These are phyloP conservation scores for Poeciliopsis turneri DNA, from an alignment of 2,797 vertebrate species.

Conservation along the genomic window DNA sequence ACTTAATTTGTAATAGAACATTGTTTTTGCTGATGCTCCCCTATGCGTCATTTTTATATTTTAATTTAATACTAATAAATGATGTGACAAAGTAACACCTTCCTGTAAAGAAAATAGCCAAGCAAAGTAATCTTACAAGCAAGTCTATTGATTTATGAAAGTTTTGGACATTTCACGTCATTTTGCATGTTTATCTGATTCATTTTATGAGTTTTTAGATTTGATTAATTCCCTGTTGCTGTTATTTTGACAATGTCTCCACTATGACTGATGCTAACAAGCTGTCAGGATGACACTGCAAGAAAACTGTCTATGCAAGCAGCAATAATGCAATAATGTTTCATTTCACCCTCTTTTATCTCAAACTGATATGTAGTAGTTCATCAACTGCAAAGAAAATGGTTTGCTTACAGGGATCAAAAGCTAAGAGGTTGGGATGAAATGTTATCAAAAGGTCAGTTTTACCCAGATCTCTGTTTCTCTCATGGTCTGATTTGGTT, in stretches of 20 bases:
- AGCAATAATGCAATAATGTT: background rate
- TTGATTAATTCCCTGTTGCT: background rate
- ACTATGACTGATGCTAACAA: background rate
- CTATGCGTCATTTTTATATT: background rate
- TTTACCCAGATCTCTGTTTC: background rate
- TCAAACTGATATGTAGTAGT: background rate
- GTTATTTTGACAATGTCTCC: background rate
- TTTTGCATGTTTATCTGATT: background rate
- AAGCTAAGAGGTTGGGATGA: background rate
- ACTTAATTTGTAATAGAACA: background rate
- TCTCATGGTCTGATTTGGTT: background rate
- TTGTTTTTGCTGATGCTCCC: background rate
- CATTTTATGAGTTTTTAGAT: background rate
- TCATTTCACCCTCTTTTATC: background rate
- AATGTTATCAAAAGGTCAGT: background rate
- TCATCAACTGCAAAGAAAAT: background rate
- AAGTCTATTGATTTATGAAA: background rate
- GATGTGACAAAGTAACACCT: background rate
- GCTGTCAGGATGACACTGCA: background rate
- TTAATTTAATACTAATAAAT: background rate
- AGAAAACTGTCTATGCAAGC: background rate
- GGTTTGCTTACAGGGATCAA: background rate
- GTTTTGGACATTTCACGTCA: background rate
- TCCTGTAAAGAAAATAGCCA: background rate
- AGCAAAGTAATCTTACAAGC: background rate